Evolutionary conservation across 2,888 invertebrate species (phyloP).

Genomic region (Globia sparganii): DNA sequence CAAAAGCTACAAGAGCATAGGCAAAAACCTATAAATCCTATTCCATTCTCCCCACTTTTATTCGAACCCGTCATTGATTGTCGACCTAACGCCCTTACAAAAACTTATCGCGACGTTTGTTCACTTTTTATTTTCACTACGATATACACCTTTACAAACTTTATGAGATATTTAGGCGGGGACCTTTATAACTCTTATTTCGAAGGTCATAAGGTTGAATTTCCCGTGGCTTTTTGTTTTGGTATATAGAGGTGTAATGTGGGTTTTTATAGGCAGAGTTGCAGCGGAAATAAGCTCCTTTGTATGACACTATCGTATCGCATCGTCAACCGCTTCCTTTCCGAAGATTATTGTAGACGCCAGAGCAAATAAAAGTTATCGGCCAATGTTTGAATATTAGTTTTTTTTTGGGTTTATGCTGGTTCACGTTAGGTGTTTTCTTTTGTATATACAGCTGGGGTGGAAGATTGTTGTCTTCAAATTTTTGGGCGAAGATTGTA

Average conservation of each 20-base stretch:
- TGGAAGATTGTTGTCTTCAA: slow-evolving; percentile 36
- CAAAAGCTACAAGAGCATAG: slow-evolving; percentile 68
- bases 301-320: slow-evolving; percentile 88
- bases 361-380: slow-evolving; percentile 88
- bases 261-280: slow-evolving; percentile 80
- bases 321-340: slow-evolving; percentile 89
- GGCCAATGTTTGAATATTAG: slow-evolving; percentile 68
- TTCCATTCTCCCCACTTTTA: slow-evolving; percentile 67
- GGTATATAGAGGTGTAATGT: slow-evolving; percentile 71
- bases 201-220: slow-evolving; percentile 59
- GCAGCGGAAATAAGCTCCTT: slow-evolving; percentile 90
- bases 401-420: slow-evolving; percentile 48
- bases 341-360: slow-evolving; percentile 87
- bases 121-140: slow-evolving; percentile 88
- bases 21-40: slow-evolving; percentile 66
- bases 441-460: slow-evolving; percentile 64
- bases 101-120: slow-evolving; percentile 89
- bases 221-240: slow-evolving; percentile 60
- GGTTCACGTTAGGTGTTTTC: slow-evolving; percentile 54
- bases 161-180: slow-evolving; percentile 39
- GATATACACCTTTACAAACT: slow-evolving; percentile 83
- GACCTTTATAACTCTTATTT: slow-evolving; percentile 19
- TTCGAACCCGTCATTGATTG: slow-evolving; percentile 81
- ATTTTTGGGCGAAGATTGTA: background rate
- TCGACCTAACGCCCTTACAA: slow-evolving; percentile 89